Evolutionary conservation across 2,113 vertebrate genomes (phyloP), one percentile per base, ranked within the genome.

Genomic region (Myrmecophaga tridactyla): DNA sequence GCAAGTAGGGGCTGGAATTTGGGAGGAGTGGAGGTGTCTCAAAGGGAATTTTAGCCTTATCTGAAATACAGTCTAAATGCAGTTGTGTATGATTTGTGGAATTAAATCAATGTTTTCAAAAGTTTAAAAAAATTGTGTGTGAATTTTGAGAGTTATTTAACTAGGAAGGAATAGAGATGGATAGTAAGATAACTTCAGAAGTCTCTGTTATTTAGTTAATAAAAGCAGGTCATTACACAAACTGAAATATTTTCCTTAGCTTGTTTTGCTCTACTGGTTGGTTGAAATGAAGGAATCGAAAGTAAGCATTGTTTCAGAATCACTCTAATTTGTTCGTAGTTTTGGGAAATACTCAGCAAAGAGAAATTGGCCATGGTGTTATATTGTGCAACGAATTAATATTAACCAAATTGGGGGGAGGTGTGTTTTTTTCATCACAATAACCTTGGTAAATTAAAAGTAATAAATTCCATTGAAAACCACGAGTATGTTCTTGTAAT

Each of bases 381-480:
- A 0, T 94, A 73, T 96, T 97, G 83, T 92, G 86, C 89, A 96
- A 95, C 86, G 87, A 89, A 77, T 92, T 93, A 82, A 89, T 95
- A 89, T 87, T 87, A 90, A 1, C 85, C 60, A 51, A 76, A 76
- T 51, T 51, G 48, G 34, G 11, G 29, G 15, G 58, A 36, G 65
- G 31, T 3, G 34, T 95, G 60, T 92, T 97, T 89, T 53, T 95
- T 97, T 96, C 86, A 82, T 96, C 90, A 92, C 91, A 97, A 94
- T 92, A 88, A 65, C 23, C 70, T 92, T 92, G 72, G 96, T 94
- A 97, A 97, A 97, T 96, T 96, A 94, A 96, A 97, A 97, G 94
- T 95, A 94, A 97, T 97, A 97, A 96, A 97, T 97, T 97, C 63
- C 96, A 27, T 90, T 81, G 88, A 94, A 92, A 94, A 85, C 25